Conservation (phyloP, 2,797 vertebrate genomes). For the Austrolebias charrua region DNA sequence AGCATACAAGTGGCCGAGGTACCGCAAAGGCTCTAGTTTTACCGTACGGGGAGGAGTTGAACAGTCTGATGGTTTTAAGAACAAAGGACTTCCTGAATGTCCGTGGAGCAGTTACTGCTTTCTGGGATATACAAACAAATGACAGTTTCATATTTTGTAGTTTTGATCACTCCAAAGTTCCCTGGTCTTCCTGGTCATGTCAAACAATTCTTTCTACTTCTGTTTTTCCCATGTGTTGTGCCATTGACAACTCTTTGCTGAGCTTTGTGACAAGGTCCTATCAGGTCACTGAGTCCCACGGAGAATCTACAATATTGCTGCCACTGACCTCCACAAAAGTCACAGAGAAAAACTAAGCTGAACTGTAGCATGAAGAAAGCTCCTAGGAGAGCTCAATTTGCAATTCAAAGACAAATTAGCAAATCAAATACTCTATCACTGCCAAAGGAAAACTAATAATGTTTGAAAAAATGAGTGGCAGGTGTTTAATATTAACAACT, state of each 20-base stretch:
- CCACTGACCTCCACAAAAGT: constrained; percentile 66
- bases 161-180: constrained; percentile 43
- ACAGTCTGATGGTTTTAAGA: too few relatives aligned
- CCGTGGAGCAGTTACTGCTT: constrained; percentile 25
- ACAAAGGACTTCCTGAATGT: too few relatives aligned
- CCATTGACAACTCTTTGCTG: constrained; percentile 48
- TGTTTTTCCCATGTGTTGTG: constrained; percentile 30
- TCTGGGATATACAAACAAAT: constrained; percentile 52
- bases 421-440: constrained; percentile 68
- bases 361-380: constrained; percentile 43
- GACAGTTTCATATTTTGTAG: constrained; percentile 47
- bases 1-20: too few relatives aligned
- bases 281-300: constrained; percentile 53
- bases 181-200: constrained; percentile 51
- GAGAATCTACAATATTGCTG: constrained; percentile 53
- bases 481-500: constrained; percentile 63
- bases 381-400: constrained; percentile 61
- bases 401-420: constrained; percentile 70
- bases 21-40: too few relatives aligned
- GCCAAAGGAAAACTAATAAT: constrained; percentile 55
- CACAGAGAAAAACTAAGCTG: constrained; percentile 60
- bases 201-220: constrained; percentile 24
- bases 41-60: too few relatives aligned
- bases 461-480: constrained; percentile 55
- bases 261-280: constrained; percentile 54